These are phyloP conservation scores for Corythornis cristatus DNA, from an alignment of 2,113 vertebrate genomes.

Conservation along the genomic window DNA sequence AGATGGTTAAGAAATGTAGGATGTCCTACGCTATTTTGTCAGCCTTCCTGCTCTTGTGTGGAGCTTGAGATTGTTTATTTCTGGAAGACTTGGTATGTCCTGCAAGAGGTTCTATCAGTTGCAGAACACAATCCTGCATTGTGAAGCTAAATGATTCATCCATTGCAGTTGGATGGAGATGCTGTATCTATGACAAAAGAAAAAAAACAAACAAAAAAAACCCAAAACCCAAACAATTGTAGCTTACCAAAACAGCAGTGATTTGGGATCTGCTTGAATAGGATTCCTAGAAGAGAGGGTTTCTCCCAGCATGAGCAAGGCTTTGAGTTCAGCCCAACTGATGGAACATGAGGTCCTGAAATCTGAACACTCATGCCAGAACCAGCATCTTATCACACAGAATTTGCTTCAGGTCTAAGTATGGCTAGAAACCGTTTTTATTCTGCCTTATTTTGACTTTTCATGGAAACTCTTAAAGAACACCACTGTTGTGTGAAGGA, in stretches of 20 bases:
- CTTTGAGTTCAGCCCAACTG: neutral
- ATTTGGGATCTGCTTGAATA: neutral
- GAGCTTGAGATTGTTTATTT: neutral
- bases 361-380: neutral
- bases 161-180: accelerated
- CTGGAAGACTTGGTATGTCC: neutral
- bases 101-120: neutral
- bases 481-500: neutral
- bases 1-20: neutral
- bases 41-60: accelerated
- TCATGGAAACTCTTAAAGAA: neutral
- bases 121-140: neutral
- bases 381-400: neutral
- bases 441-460: neutral
- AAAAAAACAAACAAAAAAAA: neutral
- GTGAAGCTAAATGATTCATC: neutral
- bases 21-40: neutral
- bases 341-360: neutral
- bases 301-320: neutral
- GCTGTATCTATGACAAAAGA: neutral
- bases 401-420: neutral
- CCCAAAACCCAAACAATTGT: neutral
- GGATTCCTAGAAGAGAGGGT: neutral
- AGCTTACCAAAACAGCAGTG: neutral
- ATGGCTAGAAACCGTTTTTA: neutral